Percentiles rank a stretch among this genome's conserved stretches.
Conservation (phyloP, 1,140 invertebrate species). For the Propsilocerus akamusi region DNA sequence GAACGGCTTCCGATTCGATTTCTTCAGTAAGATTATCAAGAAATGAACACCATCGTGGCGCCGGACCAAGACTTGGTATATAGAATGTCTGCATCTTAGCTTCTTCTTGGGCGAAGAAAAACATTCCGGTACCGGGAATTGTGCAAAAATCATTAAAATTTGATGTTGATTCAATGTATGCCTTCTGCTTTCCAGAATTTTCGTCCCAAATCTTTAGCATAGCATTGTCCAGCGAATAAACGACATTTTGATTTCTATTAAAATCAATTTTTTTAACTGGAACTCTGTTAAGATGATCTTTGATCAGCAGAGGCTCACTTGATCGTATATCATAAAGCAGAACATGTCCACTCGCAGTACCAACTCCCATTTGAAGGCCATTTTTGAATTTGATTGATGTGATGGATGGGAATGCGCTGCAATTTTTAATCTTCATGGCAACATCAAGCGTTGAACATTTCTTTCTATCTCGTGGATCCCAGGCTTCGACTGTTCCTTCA, state of each 20-base stretch:
- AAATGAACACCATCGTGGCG: slow-evolving; percentile 93
- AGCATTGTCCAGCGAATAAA: slow-evolving; percentile 82
- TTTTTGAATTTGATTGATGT: slow-evolving; percentile 68
- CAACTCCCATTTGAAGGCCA: slow-evolving; percentile 70
- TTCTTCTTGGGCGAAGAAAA: slow-evolving; percentile 89
- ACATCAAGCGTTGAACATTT: slow-evolving; percentile 71
- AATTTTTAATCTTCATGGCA: slow-evolving; percentile 39
- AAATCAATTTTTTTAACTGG: slow-evolving; percentile 86
- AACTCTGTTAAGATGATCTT: slow-evolving; percentile 89
- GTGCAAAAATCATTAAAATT: slow-evolving; percentile 84
- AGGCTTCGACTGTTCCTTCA: slow-evolving; percentile 86
- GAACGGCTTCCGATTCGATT: slow-evolving; percentile 47
- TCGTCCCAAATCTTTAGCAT: slow-evolving; percentile 92
- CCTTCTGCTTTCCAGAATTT: slow-evolving; percentile 76
- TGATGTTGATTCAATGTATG: slow-evolving; percentile 72
- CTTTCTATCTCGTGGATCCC: slow-evolving; percentile 71
- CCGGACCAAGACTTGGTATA: slow-evolving; percentile 81
- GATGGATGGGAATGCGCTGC: slow-evolving; percentile 29
- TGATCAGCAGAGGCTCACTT: slow-evolving; percentile 68
- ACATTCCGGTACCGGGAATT: slow-evolving; percentile 72
- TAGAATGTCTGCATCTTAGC: slow-evolving; percentile 91
- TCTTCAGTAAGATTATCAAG: slow-evolving; percentile 95
- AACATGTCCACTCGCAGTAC: slow-evolving; percentile 83
- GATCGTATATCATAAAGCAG: slow-evolving; percentile 90
- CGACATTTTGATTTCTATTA: slow-evolving; percentile 56